Evolutionary conservation across 2,797 vertebrate species (phyloP).

Genomic region (Steatocranus sp.): DNA sequence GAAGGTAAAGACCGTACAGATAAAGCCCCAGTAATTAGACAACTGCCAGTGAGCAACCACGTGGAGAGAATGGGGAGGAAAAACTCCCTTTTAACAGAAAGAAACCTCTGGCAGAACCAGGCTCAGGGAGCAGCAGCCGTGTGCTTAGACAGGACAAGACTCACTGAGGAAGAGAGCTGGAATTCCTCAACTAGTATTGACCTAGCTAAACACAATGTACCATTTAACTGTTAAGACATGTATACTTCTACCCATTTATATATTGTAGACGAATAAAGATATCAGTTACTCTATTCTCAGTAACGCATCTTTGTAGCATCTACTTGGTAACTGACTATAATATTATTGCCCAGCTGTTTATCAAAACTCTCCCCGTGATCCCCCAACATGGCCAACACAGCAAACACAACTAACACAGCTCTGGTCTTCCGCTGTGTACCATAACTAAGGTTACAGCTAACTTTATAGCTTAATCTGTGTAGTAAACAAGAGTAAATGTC

Average conservation of each 20-base stretch:
- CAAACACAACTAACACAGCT: not conserved
- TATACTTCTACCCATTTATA: not conserved
- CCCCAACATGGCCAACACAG: not conserved
- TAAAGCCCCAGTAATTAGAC: not conserved
- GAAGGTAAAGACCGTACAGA: not conserved
- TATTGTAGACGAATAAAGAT: not conserved
- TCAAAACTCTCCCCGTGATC: not conserved
- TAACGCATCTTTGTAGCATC: not conserved
- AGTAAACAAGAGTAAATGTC: not conserved
- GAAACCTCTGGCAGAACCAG: not conserved
- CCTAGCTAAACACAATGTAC: not conserved
- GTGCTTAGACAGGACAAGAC: not conserved
- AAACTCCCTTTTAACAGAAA: not conserved
- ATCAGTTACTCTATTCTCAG: not conserved
- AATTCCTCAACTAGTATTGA: not conserved
- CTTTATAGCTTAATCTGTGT: not conserved
- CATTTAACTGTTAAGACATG: not conserved
- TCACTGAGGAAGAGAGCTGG: accelerated
- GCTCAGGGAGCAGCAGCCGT: not conserved
- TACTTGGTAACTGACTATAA: not conserved
- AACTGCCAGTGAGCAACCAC: not conserved
- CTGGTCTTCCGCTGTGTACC: not conserved
- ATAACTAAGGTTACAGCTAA: not conserved
- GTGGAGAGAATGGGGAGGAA: not conserved
- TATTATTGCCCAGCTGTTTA: not conserved